A percentile compares a stretch with the other conserved stretches of the same genome.
Conservation (phyloP, 2,888 invertebrate species). For the Seira ritae region DNA sequence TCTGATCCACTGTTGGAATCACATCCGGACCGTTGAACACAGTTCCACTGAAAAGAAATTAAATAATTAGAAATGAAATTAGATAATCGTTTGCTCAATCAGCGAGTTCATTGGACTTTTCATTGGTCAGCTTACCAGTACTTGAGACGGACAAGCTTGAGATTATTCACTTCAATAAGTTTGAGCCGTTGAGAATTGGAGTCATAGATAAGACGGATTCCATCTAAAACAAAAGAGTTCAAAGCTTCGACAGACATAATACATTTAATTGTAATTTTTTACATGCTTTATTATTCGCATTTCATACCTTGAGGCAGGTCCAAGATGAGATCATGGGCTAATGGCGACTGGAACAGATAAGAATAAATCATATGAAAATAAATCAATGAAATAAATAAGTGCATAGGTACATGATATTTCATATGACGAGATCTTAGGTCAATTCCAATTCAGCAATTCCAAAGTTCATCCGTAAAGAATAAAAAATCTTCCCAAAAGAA, state of each 20-base stretch:
- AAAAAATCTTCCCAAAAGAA: too few relatives aligned
- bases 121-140: constrained; percentile 84
- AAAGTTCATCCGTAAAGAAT: too few relatives aligned
- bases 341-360: constrained; percentile 90
- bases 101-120: constrained; percentile 26
- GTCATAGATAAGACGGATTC: constrained; percentile 97
- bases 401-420: too few relatives aligned
- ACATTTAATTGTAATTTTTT: too few relatives aligned
- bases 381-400: too few relatives aligned
- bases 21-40: constrained; percentile 95
- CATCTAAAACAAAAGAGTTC: too few relatives aligned
- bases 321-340: constrained; percentile 96
- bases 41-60: constrained; percentile 80
- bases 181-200: constrained; percentile 95
- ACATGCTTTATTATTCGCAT: too few relatives aligned
- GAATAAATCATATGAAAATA: not conserved
- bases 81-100: not conserved
- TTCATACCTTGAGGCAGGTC: constrained; percentile 96
- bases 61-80: not conserved
- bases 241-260: too few relatives aligned
- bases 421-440: too few relatives aligned
- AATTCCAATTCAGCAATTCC: too few relatives aligned
- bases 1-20: constrained; percentile 96
- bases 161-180: constrained; percentile 96
- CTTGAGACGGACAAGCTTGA: constrained; percentile 97